Base-by-base conservation (phyloP, 2,888 invertebrate species). In the Lithophane leautieri region DNA sequence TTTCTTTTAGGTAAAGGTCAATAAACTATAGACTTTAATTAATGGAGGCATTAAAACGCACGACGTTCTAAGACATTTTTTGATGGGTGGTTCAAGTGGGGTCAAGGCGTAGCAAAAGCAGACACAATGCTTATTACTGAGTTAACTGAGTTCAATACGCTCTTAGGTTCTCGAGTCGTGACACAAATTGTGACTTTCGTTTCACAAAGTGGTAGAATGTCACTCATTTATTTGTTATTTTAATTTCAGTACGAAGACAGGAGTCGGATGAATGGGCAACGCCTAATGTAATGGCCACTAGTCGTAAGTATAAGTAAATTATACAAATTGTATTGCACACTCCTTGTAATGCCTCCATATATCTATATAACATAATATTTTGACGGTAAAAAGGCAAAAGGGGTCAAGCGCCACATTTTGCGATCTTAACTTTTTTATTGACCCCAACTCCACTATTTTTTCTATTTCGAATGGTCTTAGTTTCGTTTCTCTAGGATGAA, bases 271-370 rank as follows among this genome's bases (percentile, higher is more conserved):
- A 94, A 71, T 94, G 94, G 94, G 90, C 91, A 0, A 90, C 93
- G 2, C 91, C 94, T 0, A 92, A 87, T 47, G 94, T 94, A 1
- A 87, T 90, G 44, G 94, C 95, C 1, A 94, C 94, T 0, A 93
- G 90, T 77, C 81, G 95, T 95, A 85, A 93, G 94, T 93, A 70
- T 63, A 34, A 16, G 19, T 11, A 16, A 16, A 8, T 34, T 25
- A 1, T 34, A 40, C 22, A 40, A 62, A 34, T 40, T 40, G 1
- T 14, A 40, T 22, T 4, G 40, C 40, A 14, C n/a, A 40, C 34
- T 22, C 22, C 34, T 40, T 40, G 22, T 12, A 61, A 40, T 22
- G 12, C 11, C 12, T 34, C 2, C n/a, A n/a, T 28, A 9, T 60
- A 60, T 60, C 19, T 60, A 60, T 58, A 6, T 11, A 61, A 6